Evolutionary conservation across 2,888 invertebrate species (phyloP), one percentile per base, ranked within the genome.

Genomic region (Clunio marinus): DNA sequence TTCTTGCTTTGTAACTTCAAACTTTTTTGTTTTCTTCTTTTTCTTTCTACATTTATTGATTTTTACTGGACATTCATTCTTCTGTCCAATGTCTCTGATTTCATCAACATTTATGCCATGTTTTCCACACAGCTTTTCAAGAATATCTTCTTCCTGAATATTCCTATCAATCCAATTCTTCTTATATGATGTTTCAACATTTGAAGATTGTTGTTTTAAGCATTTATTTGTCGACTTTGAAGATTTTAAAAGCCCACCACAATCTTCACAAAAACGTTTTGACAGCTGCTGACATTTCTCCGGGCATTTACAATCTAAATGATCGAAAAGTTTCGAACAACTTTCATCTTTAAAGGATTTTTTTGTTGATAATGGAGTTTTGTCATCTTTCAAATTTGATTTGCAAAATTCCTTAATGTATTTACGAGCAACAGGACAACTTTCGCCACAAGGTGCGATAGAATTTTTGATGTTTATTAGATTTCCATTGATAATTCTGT

Each of bases 401-500:
- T 46, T 45, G 1, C 17, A 13, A 2, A 20, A 17, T 13, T 63
- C 45, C 8, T 45, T 63, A 15, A 24, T 37, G n/a, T 46, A 46
- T 46, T 46, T 45, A 8, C 22, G 20, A 8, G 63, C 63, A 3
- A 25, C 37, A 4, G 8, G 37, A 46, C 63, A 63, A 17, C 17
- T 27, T 4, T 63, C 45, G 1, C 63, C 63, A 22, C 63, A 63
- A 27, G 37, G 25, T 27, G 45, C 63, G 15, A 15, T 27, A 5
- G 45, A 25, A 4, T 63, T 46, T 27, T 46, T 45, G 8, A 63
- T 4, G 27, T 63, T 63, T 3, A 63, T 17, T 25, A 63, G 37
- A 46, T 63, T 37, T 27, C 63, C 63, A 27, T 63, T 63, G 8
- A 63, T 46, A 4, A 63, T 63, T 1, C 63, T 45, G 27, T 63